Evolutionary conservation across 2,888 invertebrate species (phyloP).

Genomic region (Acanthococcus lagerstroemiae): DNA sequence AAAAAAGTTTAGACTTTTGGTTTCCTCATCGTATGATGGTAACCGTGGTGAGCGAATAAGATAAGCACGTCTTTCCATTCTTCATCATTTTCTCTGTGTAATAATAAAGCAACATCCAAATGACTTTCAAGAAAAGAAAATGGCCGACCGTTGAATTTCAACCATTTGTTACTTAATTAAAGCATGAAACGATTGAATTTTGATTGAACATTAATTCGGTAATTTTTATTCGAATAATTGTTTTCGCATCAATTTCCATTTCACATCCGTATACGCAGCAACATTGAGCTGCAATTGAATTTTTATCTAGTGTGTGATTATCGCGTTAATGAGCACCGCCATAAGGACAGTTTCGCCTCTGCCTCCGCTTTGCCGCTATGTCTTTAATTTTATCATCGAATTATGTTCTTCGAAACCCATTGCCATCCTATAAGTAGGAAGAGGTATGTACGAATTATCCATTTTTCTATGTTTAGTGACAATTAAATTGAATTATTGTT

Average conservation of each 20-base stretch:
- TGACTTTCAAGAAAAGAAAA: slow-evolving; percentile 27
- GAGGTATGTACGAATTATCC: slow-evolving; percentile 13
- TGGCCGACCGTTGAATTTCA: slow-evolving; percentile 11
- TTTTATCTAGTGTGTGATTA: slow-evolving; percentile 21
- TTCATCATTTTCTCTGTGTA: slow-evolving; percentile 1
- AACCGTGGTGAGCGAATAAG: too few relatives aligned
- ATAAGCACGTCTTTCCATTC: too few relatives aligned
- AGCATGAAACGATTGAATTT: neutral
- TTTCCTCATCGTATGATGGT: too few relatives aligned
- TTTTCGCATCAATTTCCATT: neutral
- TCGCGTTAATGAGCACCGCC: slow-evolving; percentile 23
- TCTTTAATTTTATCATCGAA: slow-evolving; percentile 29
- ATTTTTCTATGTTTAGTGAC: too few relatives aligned
- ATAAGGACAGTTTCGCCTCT: slow-evolving; percentile 29
- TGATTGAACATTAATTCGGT: neutral
- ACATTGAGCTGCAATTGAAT: neutral
- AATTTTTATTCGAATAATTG: neutral
- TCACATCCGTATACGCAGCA: neutral
- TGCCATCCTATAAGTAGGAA: slow-evolving; percentile 4
- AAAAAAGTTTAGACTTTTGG: too few relatives aligned
- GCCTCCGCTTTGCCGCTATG: slow-evolving; percentile 30
- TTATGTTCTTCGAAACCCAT: slow-evolving; percentile 19
- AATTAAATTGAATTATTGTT: slow-evolving; percentile 1
- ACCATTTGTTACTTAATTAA: neutral
- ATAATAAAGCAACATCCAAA: slow-evolving; percentile 13